Base-by-base conservation (phyloP, 2,888 invertebrate genomes). In the Limnephilus auricula region DNA sequence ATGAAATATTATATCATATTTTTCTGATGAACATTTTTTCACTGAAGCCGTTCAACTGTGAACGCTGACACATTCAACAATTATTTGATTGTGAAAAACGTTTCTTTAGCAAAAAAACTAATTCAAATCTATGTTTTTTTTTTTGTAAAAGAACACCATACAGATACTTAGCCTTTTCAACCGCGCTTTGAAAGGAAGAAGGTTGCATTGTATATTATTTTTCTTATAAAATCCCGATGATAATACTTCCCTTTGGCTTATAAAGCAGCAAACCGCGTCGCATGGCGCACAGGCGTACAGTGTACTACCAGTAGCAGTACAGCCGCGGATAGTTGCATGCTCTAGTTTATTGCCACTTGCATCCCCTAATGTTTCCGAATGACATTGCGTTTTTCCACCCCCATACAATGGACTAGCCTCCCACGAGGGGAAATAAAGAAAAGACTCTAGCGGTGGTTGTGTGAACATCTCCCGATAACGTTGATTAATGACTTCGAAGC, bases 401-500 rank as follows among this genome's bases (percentile, higher is more conserved):
- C 89, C 89, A 6, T 40, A 65, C 65, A 86, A 65, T 86, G 65
- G 84, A 85, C 82, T 82, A 25, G 65, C 65, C 84, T 25, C 86
- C 86, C 86, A 31, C 32, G 13, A 31, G 86, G 65, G 86, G 32
- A 65, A 31, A 86, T 32, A 37, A 25, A 84, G 86, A 32, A 86
- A 65, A 65, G 50, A 30, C 37, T 40, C 86, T 90, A 90, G 37
- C 90, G 90, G 18, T n/a, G 90, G 87, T 90, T 50, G 79, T 90
- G 88, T 88, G 90, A 90, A 90, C 90, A 90, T 79, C 40, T 90
- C 87, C 80, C 31, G 90, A 90, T 90, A 90, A 80, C 86, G 79
- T 90, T 90, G 90, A 90, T 90, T 90, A 90, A 90, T 90, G 90
- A 88, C 87, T 30, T 82, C 50, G 88, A 90, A 88, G 65, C 79